Conservation (phyloP, 2,888 invertebrate species). For the Polyommatus iphigenia region DNA sequence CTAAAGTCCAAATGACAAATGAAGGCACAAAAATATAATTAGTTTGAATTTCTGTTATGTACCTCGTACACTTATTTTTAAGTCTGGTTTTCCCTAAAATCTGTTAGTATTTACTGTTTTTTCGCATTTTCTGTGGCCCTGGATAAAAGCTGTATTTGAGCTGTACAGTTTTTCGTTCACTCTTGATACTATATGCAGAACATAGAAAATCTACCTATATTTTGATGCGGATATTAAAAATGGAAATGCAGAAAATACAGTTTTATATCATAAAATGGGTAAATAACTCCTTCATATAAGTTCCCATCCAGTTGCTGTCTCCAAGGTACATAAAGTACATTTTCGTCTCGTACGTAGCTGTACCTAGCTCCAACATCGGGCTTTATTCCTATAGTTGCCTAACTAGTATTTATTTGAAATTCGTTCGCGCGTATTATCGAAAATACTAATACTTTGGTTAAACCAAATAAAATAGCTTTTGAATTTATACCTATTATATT, state of each 20-base stretch:
- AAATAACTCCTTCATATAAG: not conserved
- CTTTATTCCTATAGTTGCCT: not conserved
- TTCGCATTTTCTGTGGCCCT: too few species aligned
- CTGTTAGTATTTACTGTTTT: too few species aligned
- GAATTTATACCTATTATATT: not conserved
- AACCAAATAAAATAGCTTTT: not conserved
- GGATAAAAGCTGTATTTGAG: too few species aligned
- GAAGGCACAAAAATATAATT: too few species aligned
- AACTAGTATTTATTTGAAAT: constrained; percentile 10
- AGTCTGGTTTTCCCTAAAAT: too few species aligned
- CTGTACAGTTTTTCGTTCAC: too few species aligned
- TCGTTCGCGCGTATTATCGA: not conserved
- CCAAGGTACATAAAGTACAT: not conserved
- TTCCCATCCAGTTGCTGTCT: not conserved
- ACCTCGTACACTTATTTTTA: too few species aligned
- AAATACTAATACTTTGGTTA: not conserved
- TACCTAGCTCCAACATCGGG: not conserved
- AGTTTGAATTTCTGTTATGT: too few species aligned
- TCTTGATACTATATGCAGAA: too few species aligned
- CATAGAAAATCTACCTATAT: not conserved
- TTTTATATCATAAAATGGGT: not conserved
- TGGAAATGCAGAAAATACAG: not conserved
- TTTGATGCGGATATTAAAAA: not conserved
- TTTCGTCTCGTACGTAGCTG: not conserved
- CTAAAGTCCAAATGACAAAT: too few species aligned